A percentile compares a stretch with the other conserved stretches of the same genome.
Conservation (phyloP, 2,797 vertebrate species). For the Ptychadena robeensis region DNA sequence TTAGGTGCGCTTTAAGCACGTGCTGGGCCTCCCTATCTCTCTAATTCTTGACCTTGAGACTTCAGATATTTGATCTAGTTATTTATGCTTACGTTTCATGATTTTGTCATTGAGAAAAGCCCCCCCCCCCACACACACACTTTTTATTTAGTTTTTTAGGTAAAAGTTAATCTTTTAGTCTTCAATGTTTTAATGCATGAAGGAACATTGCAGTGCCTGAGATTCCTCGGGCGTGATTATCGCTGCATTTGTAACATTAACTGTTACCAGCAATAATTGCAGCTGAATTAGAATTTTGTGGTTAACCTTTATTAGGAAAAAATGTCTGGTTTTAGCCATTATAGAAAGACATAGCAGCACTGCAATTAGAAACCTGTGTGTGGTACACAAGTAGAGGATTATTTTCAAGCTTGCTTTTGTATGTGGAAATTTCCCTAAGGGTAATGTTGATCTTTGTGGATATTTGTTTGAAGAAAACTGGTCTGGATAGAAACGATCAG, state of each 20-base stretch:
- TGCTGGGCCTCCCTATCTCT: too few relatives aligned
- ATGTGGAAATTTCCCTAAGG: not conserved
- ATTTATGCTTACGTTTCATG: too few relatives aligned
- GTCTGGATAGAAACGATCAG: not conserved
- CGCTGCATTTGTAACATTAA: constrained; percentile 9
- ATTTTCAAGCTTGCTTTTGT: not conserved
- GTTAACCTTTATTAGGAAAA: constrained; percentile 46
- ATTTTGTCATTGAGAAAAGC: too few relatives aligned
- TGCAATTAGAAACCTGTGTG: constrained; percentile 16
- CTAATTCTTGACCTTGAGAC: too few relatives aligned
- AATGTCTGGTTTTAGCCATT: constrained; percentile 11
- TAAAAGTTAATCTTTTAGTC: too few relatives aligned
- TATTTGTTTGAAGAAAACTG: not conserved
- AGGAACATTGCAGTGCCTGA: constrained; percentile 4
- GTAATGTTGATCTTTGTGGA: not conserved
- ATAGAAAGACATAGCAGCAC: not conserved
- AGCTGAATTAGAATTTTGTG: constrained; percentile 26
- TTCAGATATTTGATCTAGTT: too few relatives aligned
- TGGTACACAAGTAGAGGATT: constrained; percentile 4
- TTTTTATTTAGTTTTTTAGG: too few relatives aligned
- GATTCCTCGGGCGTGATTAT: not conserved
- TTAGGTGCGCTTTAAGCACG: too few relatives aligned
- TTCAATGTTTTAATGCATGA: not conserved
- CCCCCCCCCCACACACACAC: too few relatives aligned
- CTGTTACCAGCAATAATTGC: constrained; percentile 14